Base-by-base conservation (phyloP, 2,888 invertebrate genomes). In the Malthinus seriepunctatus region DNA sequence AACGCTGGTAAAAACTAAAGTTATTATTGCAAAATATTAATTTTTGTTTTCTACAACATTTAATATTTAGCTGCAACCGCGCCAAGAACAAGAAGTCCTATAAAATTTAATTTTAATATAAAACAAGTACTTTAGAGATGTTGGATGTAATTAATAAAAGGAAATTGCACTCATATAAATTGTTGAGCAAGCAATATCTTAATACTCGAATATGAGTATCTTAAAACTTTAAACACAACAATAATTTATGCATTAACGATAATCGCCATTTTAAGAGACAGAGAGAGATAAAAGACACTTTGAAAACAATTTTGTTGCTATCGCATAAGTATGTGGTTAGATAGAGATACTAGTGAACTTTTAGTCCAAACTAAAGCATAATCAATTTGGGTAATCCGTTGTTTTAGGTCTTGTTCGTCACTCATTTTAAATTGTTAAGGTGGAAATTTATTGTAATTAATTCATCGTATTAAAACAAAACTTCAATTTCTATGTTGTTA, bases 381-480 rank as follows among this genome's bases (percentile, higher is more conserved):
- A 42, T 42, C 23, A 42, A 42, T 42, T 42, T 42, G n/a, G 39
- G n/a, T 15, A 42, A 42, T 42, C 39, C 23, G 39, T 42, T 42
- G 39, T 42, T 42, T 42, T 42, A 42, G 39, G 39, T 23, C 39
- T 42, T 42, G 39, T 42, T 42, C 39, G 23, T 42, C 39, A 15
- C 39, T 42, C 23, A 42, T 42, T 42, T 42, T 23, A 42, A 42
- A 42, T 42, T 23, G 39, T 42, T 42, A 42, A 15, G 39, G 39
- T 42, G 39, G 14, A 42, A 42, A 42, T 42, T 14, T 42, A 42
- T 42, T 42, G 7, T 42, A 42, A 42, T 42, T 42, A 42, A 42
- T 42, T 42, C 39, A 42, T 23, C 39, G 11, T 11, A n/a, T 9
- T n/a, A 15, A 39, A 42, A 42, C 15, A 42, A 42, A 42, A 42